These are phyloP conservation scores for Myotis yumanensis DNA, from an alignment of 2,113 vertebrate genomes.

Conservation along the genomic window DNA sequence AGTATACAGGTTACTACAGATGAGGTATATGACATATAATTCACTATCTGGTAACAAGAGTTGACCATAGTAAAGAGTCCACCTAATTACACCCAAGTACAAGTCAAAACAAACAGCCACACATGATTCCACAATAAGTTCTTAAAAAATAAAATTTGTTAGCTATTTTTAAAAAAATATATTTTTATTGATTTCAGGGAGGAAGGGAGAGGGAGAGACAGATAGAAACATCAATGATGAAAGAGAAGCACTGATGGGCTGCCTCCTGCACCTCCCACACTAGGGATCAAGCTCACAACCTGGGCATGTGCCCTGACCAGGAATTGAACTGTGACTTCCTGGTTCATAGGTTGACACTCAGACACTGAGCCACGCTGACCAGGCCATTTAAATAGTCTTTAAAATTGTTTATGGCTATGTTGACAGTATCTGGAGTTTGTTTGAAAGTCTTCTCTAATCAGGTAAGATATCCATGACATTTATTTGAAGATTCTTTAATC, in stretches of 20 bases:
- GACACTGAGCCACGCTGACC: neutral
- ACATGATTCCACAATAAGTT: neutral
- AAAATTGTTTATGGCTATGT: neutral
- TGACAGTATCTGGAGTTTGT: slow-evolving; percentile 15
- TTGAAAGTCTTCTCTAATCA: neutral
- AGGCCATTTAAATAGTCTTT: neutral
- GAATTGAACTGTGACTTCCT: no score
- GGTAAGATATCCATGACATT: neutral
- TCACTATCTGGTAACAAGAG: slow-evolving; percentile 2
- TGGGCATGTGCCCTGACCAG: no score
- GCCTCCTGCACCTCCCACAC: neutral
- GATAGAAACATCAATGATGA: neutral
- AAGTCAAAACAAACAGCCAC: neutral
- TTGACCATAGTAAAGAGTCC: neutral
- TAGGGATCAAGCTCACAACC: neutral
- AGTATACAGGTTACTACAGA: neutral
- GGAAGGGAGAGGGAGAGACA: neutral
- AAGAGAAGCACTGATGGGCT: neutral
- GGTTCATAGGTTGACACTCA: neutral
- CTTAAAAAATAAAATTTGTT: slow-evolving; percentile 22
- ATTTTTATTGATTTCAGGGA: no score
- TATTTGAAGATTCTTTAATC: slow-evolving; percentile 21
- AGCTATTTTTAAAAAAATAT: neutral
- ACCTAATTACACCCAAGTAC: neutral
- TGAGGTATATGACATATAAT: neutral